These are phyloP conservation scores for Pteropus rufus DNA, from an alignment of 2,797 vertebrate species.

Conservation along the genomic window DNA sequence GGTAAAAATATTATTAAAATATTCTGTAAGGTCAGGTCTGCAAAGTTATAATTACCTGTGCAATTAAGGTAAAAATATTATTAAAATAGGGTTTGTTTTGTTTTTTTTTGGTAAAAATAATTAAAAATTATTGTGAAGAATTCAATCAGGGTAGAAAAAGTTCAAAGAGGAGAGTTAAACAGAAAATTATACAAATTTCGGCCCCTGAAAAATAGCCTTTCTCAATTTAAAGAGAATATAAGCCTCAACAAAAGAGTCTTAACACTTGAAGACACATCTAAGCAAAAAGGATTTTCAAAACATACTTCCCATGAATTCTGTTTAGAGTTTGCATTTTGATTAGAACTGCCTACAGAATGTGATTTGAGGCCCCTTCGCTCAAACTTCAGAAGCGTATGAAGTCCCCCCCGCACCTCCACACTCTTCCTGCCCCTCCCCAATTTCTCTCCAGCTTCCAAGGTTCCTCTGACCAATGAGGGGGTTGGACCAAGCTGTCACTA, in stretches of 20 bases:
- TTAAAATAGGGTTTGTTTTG: background rate
- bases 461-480: background rate
- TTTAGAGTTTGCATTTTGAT: background rate
- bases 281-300: background rate
- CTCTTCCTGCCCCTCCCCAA: accelerated
- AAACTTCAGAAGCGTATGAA: background rate
- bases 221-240: background rate
- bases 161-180: background rate
- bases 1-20: background rate
- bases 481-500: accelerated
- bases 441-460: background rate
- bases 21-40: background rate
- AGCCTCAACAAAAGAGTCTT: background rate
- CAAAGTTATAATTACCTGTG: background rate
- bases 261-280: background rate
- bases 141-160: background rate
- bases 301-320: background rate
- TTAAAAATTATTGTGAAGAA: background rate
- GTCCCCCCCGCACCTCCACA: accelerated
- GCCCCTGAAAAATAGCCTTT: background rate
- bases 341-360: background rate
- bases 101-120: background rate
- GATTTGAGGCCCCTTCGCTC: background rate
- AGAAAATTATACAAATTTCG: background rate
- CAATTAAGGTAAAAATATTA: background rate